phyloP scores from a whole-genome alignment of 2,888 invertebrate species.

The Seira sanloemensis region DNA sequence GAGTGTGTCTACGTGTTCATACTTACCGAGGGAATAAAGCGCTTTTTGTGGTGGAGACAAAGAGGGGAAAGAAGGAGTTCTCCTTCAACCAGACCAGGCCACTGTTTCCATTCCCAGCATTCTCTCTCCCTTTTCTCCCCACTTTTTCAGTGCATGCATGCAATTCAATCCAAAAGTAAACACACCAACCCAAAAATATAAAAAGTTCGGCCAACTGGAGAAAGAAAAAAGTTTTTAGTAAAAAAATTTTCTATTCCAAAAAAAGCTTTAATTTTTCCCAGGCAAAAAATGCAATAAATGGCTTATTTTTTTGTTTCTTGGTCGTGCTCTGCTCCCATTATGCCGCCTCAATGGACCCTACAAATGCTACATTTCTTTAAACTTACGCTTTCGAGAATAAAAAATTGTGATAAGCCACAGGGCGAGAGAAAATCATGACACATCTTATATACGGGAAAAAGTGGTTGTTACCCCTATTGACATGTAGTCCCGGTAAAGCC shows the following conservation, averaged over 20 bases:
- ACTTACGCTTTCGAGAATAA: neutral
- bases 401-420: neutral
- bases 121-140: neutral
- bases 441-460: neutral
- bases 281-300: slow-evolving; percentile 14
- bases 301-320: slow-evolving; percentile 1
- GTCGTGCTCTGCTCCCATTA: slow-evolving; percentile 13
- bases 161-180: slow-evolving; percentile 7
- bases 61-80: slow-evolving; percentile 31
- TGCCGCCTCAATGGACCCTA: neutral
- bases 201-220: slow-evolving; percentile 6
- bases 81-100: slow-evolving; percentile 21
- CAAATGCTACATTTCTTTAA: slow-evolving; percentile 2
- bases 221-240: neutral
- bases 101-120: neutral
- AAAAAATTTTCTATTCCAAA: neutral
- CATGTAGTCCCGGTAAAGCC: neutral
- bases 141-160: slow-evolving; percentile 3
- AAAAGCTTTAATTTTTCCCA: slow-evolving; percentile 16
- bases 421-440: neutral
- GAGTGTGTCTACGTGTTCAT: slow-evolving; percentile 22
- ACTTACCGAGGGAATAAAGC: slow-evolving; percentile 17
- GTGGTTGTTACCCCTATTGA: neutral
- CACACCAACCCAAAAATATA: neutral
- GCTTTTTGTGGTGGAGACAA: slow-evolving; percentile 24